Conservation (phyloP, 1,140 invertebrate genomes). For the Cardiocondyla obscurior region DNA sequence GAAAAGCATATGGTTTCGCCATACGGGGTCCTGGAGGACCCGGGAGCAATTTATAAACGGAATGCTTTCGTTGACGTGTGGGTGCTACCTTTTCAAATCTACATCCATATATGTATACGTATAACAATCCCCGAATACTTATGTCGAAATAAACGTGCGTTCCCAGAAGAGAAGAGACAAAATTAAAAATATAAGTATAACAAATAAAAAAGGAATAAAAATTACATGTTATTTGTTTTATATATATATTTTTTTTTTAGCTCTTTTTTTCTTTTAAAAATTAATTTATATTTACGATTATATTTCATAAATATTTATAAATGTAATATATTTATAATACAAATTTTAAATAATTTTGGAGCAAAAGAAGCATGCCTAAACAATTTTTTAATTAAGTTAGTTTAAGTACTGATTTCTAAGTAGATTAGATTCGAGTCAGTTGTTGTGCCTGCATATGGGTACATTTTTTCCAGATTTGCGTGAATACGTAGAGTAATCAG, state of each 20-base stretch:
- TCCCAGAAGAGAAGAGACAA: background rate
- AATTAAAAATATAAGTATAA: background rate
- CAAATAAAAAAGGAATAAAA: background rate
- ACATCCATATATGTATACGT: background rate
- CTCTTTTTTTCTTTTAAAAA: background rate
- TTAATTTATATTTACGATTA: background rate
- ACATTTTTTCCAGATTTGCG: conserved; percentile 35
- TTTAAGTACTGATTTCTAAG: background rate
- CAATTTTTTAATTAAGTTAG: background rate
- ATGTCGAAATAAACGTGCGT: background rate
- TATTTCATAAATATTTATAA: background rate
- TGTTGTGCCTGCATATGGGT: conserved; percentile 60
- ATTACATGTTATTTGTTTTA: background rate
- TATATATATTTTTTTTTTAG: background rate
- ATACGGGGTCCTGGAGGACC: conserved; percentile 52
- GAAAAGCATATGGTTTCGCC: conserved; percentile 75
- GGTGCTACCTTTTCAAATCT: conserved; percentile 8
- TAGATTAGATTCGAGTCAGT: background rate
- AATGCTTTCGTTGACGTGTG: conserved; percentile 35
- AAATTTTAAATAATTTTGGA: background rate
- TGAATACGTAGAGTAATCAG: conserved; percentile 58
- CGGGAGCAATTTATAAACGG: conserved; percentile 15
- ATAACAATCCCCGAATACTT: background rate
- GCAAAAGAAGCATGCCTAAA: background rate
- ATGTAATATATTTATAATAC: background rate